Conservation (phyloP, 1,140 invertebrate species). For the Drosophila burlai region DNA sequence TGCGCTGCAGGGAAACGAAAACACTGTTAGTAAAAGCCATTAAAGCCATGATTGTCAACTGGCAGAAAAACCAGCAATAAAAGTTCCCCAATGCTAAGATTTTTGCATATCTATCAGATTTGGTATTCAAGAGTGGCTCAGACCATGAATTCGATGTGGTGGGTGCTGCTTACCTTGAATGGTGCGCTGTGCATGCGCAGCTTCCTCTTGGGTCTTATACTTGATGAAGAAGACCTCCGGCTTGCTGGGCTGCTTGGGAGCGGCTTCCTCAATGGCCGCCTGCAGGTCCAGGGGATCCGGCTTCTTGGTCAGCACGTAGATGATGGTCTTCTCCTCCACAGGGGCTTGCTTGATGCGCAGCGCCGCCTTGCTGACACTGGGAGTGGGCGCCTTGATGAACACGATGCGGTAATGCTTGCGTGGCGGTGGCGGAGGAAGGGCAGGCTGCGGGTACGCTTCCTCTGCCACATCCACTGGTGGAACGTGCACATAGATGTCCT, state of each 20-base stretch:
- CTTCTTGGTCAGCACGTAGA: conserved; percentile 94
- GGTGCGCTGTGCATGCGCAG: conserved; percentile 81
- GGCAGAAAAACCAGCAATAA: conserved; percentile 30
- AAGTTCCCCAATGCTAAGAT: conserved; percentile 11
- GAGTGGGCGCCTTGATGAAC: conserved; percentile 93
- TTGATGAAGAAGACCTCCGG: conserved; percentile 92
- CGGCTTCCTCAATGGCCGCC: conserved; percentile 86
- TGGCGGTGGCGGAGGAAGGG: conserved; percentile 84
- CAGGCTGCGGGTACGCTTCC: conserved; percentile 49
- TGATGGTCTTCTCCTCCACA: conserved; percentile 93
- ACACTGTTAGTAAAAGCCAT: conserved; percentile 18
- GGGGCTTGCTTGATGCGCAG: conserved; percentile 88
- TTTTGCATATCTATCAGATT: conserved; percentile 38
- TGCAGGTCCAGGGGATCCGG: conserved; percentile 88
- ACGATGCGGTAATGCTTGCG: conserved; percentile 95
- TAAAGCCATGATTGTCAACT: conserved; percentile 5
- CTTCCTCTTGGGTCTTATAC: conserved; percentile 89
- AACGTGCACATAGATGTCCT: conserved; percentile 83
- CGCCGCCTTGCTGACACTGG: conserved; percentile 88
- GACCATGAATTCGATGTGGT: not conserved
- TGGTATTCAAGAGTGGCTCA: conserved; percentile 3
- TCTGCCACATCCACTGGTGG: conserved; percentile 72
- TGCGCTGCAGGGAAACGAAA: conserved; percentile 60
- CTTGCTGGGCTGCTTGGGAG: conserved; percentile 89
- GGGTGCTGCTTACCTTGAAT: conserved; percentile 78